Conservation (phyloP, 2,113 vertebrate species). For the Tetraodon nigroviridis region DNA sequence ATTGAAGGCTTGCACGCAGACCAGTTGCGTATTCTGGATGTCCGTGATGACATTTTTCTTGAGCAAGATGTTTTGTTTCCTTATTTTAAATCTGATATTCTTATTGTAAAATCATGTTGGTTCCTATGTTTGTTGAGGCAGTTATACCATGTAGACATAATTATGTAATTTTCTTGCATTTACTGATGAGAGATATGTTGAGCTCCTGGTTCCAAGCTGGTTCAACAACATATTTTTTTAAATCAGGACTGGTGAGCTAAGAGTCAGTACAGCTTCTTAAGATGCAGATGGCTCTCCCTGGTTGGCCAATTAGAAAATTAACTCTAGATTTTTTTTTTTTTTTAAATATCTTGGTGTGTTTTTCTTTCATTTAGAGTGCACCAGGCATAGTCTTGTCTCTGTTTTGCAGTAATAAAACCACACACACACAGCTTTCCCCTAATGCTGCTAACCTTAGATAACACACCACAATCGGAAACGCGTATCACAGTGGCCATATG, state of each 20-base stretch:
- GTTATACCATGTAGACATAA: too few relatives aligned
- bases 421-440: constrained; percentile 31
- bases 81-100: too few relatives aligned
- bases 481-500: not conserved
- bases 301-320: constrained; percentile 74
- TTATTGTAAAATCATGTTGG: too few relatives aligned
- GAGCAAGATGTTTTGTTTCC: too few relatives aligned
- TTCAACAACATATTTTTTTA: constrained; percentile 54
- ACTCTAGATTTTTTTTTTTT: constrained; percentile 64
- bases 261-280: constrained; percentile 53
- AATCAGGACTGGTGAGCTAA: constrained; percentile 55
- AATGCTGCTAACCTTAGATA: constrained; percentile 26
- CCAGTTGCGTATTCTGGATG: constrained; percentile 22
- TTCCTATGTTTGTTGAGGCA: too few relatives aligned
- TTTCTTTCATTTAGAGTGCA: constrained; percentile 50
- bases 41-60: constrained; percentile 25
- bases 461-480: constrained; percentile 7
- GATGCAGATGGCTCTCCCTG: constrained; percentile 71
- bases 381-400: constrained; percentile 24
- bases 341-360: constrained; percentile 53
- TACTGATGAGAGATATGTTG: constrained; percentile 34
- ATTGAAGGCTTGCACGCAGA: constrained; percentile 25
- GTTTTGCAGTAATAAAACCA: constrained; percentile 30
- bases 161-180: constrained; percentile 8
- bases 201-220: constrained; percentile 32